Conservation (phyloP, 1,140 invertebrate genomes). For the Conus betulinus region DNA sequence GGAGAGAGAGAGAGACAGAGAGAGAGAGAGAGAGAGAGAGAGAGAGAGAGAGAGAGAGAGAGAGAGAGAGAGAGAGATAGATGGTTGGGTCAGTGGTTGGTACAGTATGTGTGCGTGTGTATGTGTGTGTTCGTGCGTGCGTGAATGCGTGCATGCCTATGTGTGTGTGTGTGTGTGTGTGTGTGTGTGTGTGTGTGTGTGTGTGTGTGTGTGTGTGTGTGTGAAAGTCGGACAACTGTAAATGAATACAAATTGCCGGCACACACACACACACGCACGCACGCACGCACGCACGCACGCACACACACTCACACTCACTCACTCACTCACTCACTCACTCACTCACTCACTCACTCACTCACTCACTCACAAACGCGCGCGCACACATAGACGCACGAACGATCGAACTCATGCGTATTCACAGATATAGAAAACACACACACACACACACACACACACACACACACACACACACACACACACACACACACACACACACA, state of each 20-base stretch:
- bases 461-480: conserved; percentile 5
- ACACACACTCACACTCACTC: no score
- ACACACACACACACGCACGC: no score
- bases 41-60: conserved; percentile 1
- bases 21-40: not conserved
- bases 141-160: not conserved
- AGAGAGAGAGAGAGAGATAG: not conserved
- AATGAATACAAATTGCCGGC: no score
- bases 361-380: not conserved
- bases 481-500: conserved; percentile 14
- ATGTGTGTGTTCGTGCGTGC: not conserved
- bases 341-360: no score
- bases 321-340: no score
- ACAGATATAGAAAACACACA: not conserved
- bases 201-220: no score
- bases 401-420: not conserved
- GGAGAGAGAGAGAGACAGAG: no score
- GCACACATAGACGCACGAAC: not conserved
- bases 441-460: conserved; percentile 15
- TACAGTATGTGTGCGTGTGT: not conserved
- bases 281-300: no score
- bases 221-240: no score
- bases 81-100: not conserved
- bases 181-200: no score
- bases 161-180: not conserved